Conservation (phyloP, 2,888 invertebrate species). For the Nycteola revayana region DNA sequence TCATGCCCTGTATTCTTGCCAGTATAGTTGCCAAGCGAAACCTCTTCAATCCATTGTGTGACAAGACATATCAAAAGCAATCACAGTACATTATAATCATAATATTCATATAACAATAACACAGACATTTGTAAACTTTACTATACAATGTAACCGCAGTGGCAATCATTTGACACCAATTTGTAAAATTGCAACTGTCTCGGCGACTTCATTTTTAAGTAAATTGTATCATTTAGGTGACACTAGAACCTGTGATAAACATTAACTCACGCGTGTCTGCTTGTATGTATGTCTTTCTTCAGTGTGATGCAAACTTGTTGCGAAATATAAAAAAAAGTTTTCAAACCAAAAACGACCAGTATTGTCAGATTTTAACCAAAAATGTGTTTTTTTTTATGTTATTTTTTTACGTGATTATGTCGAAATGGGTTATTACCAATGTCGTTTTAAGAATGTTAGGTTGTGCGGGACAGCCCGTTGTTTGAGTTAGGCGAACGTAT, state of each 20-base stretch:
- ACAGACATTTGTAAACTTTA: conserved; percentile 29
- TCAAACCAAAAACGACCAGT: conserved; percentile 75
- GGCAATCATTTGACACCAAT: conserved; percentile 48
- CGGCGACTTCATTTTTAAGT: conserved; percentile 51
- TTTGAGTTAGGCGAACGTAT: conserved; percentile 53
- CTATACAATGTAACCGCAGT: conserved; percentile 16
- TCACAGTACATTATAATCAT: conserved; percentile 50
- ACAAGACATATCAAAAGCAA: conserved; percentile 73
- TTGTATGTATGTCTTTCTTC: conserved; percentile 63
- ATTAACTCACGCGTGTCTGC: conserved; percentile 65
- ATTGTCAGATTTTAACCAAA: conserved; percentile 74
- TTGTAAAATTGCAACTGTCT: conserved; percentile 36
- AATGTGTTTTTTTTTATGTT: conserved; percentile 43
- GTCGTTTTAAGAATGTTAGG: conserved; percentile 47
- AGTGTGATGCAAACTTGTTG: conserved; percentile 44
- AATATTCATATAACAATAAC: conserved; percentile 20
- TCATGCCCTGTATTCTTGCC: conserved; percentile 68
- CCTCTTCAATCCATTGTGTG: conserved; percentile 50
- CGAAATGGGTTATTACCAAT: conserved; percentile 59
- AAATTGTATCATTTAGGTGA: conserved; percentile 68
- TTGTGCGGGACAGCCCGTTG: conserved; percentile 26
- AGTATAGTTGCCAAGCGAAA: conserved; percentile 36
- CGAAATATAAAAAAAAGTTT: conserved; percentile 23
- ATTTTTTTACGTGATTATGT: conserved; percentile 43
- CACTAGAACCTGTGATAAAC: conserved; percentile 79